These are phyloP conservation scores for Epistrophella euchroma DNA, from an alignment of 2,888 invertebrate species.

Conservation along the genomic window DNA sequence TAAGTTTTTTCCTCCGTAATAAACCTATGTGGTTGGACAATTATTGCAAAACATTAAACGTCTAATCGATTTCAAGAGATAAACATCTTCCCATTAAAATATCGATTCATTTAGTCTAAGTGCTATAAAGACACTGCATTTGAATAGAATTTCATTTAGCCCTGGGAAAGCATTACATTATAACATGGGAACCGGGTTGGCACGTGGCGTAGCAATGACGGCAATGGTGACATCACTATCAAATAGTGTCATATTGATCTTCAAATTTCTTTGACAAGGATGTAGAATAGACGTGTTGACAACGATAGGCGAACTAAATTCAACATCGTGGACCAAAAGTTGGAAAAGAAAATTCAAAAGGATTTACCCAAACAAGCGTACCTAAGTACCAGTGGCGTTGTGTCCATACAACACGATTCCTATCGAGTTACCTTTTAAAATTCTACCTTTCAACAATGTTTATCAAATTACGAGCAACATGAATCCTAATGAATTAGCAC, in stretches of 20 bases:
- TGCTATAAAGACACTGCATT: slow-evolving; percentile 23
- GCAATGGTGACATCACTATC: too few species aligned
- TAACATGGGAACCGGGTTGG: neutral
- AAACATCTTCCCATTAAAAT: slow-evolving; percentile 31
- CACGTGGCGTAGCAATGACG: neutral
- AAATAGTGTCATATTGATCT: neutral
- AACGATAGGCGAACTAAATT: neutral
- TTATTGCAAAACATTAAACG: slow-evolving; percentile 47
- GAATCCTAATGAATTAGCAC: too few species aligned
- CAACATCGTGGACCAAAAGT: neutral
- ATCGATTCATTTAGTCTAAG: slow-evolving; percentile 60
- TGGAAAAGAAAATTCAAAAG: neutral
- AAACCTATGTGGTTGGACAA: slow-evolving; percentile 1
- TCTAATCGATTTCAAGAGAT: slow-evolving; percentile 56
- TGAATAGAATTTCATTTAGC: slow-evolving; percentile 16
- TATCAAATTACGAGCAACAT: too few species aligned
- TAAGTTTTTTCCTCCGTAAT: neutral
- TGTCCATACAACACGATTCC: too few species aligned
- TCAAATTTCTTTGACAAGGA: neutral
- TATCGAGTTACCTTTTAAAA: too few species aligned
- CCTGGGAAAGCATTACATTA: neutral
- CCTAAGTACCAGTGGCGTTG: too few species aligned
- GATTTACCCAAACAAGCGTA: neutral
- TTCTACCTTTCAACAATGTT: too few species aligned
- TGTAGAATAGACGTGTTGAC: neutral